Conservation (phyloP, 1,140 invertebrate species). For the Cotesia typhae region DNA sequence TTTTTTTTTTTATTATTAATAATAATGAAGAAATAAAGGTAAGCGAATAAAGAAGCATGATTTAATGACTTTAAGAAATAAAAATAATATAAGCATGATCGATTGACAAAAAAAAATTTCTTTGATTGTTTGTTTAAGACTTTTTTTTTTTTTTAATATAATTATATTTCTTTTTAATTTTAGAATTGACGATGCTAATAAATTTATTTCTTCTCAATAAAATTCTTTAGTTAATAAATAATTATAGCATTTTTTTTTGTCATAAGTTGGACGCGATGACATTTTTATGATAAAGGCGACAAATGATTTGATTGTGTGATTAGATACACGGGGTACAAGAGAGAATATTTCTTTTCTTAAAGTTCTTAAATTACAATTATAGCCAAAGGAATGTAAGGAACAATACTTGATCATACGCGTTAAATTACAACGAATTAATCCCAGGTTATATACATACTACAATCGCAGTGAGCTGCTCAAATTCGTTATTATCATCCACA, state of each 20-base stretch:
- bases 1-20: neutral
- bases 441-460: slow-evolving; percentile 33
- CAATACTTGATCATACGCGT: slow-evolving; percentile 64
- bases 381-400: slow-evolving; percentile 68
- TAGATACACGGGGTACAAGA: slow-evolving; percentile 41
- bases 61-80: slow-evolving; percentile 1
- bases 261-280: slow-evolving; percentile 39
- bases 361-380: slow-evolving; percentile 62
- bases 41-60: slow-evolving; percentile 15
- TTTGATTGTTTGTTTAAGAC: neutral
- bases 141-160: neutral
- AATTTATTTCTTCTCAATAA: neutral
- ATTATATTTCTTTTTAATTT: neutral
- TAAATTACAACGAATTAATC: slow-evolving; percentile 38
- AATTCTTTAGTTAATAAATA: too few species aligned
- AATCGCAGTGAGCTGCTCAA: slow-evolving; percentile 62
- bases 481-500: slow-evolving; percentile 31
- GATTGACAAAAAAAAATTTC: neutral
- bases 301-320: slow-evolving; percentile 23
- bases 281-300: slow-evolving; percentile 43
- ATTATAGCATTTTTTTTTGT: slow-evolving; percentile 2
- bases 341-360: slow-evolving; percentile 31
- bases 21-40: neutral
- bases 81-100: slow-evolving; percentile 11
- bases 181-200: neutral